Evolutionary conservation across 2,113 vertebrate genomes (phyloP), one percentile per base, ranked within the genome.

Genomic region (Nanger granti): DNA sequence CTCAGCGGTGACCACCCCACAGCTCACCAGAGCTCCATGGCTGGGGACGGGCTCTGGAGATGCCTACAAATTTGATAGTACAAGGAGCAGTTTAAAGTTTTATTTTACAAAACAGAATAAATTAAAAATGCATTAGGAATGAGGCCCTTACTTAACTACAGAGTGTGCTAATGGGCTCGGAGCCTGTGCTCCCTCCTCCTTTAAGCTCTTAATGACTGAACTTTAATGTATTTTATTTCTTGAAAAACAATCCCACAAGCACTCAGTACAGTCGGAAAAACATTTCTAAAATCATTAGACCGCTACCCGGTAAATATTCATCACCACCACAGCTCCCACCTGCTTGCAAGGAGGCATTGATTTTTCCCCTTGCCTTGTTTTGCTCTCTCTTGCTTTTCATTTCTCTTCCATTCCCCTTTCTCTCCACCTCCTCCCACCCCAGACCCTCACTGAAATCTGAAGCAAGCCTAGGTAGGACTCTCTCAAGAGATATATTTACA

Each of bases 221-320:
- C 97, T 98, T 98, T 98, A 98, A 98, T 98, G 98, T 49, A 88
- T 97, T 98, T 98, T 98, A 98, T 98, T 98, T 98, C 98, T 98
- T 98, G 96, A 98, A 98, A 98, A 98, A 98, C 92, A 82, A 97
- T 98, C 98, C 98, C 98, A 91, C 93, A 97, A 97, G 98, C 20
- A 60, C 97, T 97, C 26, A 29, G 86, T 96, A 98, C 97, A 88
- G 96, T 97, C 41, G 52, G 95, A 98, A 98, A 98, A 98, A 98
- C 97, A 98, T 73, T 93, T 98, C 98, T 98, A 89, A 98, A 97
- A 98, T 98, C 98, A 52, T 49, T 98, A 97, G 97, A 97, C 82
- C 10, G 0, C 95, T 97, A 87, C 76, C 66, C 80, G 41, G 98
- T 98, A 98, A 98, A 98, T 98, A 98, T 98, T 98, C 97, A 98